Conservation (phyloP, 2,888 invertebrate species). For the Dorcus hopei region DNA sequence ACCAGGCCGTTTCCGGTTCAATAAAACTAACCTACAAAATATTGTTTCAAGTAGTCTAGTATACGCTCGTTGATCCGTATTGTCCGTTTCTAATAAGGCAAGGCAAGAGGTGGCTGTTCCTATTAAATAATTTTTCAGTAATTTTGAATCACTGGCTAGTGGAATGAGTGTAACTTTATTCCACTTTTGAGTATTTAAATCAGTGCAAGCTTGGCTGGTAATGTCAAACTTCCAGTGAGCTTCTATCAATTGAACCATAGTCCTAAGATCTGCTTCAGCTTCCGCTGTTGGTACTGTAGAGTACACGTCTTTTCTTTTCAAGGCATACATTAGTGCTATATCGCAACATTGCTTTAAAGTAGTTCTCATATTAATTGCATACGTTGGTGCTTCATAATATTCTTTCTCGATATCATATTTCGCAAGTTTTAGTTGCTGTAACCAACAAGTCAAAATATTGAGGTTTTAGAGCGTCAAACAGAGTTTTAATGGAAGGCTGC, state of each 20-base stretch:
- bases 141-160: slow-evolving; percentile 26
- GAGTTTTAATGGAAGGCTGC: slow-evolving; percentile 18
- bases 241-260: slow-evolving; percentile 23
- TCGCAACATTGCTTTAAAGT: slow-evolving; percentile 30
- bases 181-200: slow-evolving; percentile 19
- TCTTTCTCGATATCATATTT: slow-evolving; percentile 26
- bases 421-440: slow-evolving; percentile 20
- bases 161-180: slow-evolving; percentile 23
- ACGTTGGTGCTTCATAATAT: slow-evolving; percentile 21
- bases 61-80: slow-evolving; percentile 15
- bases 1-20: slow-evolving; percentile 30
- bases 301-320: slow-evolving; percentile 21
- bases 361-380: slow-evolving; percentile 28
- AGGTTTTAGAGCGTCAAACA: slow-evolving; percentile 20
- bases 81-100: slow-evolving; percentile 10
- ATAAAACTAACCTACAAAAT: slow-evolving; percentile 27
- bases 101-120: slow-evolving; percentile 4
- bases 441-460: slow-evolving; percentile 22
- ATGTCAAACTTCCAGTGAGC: slow-evolving; percentile 22
- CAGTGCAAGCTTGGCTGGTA: slow-evolving; percentile 22
- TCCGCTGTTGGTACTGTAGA: slow-evolving; percentile 13
- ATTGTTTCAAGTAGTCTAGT: slow-evolving; percentile 22
- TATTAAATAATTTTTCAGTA: slow-evolving; percentile 21
- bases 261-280: slow-evolving; percentile 25
- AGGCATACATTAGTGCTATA: slow-evolving; percentile 22